Percentiles rank a stretch among this genome's conserved stretches.
phyloP scores from a whole-genome alignment of 1,140 invertebrate genomes.

The Rhagoletis pomonella region DNA sequence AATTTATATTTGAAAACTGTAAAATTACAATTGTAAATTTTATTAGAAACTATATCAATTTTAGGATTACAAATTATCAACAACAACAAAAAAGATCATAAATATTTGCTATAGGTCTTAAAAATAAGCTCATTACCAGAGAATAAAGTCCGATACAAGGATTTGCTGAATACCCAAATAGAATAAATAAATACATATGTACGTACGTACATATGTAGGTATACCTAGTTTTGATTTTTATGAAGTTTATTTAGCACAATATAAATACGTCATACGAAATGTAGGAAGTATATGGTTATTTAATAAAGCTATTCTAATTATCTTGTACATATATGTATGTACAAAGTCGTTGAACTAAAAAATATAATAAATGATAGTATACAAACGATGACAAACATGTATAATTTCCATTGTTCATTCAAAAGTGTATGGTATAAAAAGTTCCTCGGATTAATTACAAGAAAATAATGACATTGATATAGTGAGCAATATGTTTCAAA shows the following conservation, averaged over 20 bases:
- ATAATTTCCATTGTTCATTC: conserved; percentile 58
- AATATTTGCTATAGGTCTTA: too few relatives aligned
- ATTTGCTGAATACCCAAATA: conserved; percentile 18
- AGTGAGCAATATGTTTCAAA: conserved; percentile 13
- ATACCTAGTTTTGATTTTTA: neutral
- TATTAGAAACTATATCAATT: conserved; percentile 36
- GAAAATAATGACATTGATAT: conserved; percentile 33
- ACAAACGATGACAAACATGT: conserved; percentile 50
- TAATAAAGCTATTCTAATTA: neutral
- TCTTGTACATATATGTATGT: neutral
- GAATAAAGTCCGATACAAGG: neutral
- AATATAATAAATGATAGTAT: conserved; percentile 36
- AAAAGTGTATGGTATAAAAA: conserved; percentile 58
- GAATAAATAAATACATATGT: neutral
- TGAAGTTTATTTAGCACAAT: too few relatives aligned
- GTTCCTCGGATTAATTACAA: conserved; percentile 56
- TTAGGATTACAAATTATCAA: conserved; percentile 38
- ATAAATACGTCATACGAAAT: too few relatives aligned
- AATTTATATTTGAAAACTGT: conserved; percentile 18
- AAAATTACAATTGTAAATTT: conserved; percentile 5
- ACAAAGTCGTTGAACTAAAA: conserved; percentile 34
- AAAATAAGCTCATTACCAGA: conserved; percentile 7
- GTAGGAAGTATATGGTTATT: neutral
- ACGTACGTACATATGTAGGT: too few relatives aligned
- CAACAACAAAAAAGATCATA: neutral